A percentile compares a stretch with the other conserved stretches of the same genome.
phyloP scores from a whole-genome alignment of 37 sponge, comb jelly and placozoan species.

The Spongilla lacustris region DNA sequence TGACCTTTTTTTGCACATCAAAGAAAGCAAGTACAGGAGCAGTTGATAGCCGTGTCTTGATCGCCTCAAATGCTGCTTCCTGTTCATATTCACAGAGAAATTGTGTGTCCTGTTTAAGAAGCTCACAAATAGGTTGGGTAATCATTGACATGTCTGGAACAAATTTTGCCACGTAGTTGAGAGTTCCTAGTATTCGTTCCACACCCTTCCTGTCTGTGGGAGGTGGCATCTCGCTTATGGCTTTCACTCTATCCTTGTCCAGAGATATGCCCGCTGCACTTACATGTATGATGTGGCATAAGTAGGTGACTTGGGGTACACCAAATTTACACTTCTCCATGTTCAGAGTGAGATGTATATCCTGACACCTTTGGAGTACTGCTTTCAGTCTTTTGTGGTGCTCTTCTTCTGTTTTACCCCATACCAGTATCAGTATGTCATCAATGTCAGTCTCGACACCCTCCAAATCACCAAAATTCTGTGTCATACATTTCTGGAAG shows the following conservation, averaged over 20 bases:
- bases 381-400: conserved; percentile 44
- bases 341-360: conserved; percentile 26
- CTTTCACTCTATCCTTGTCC: conserved; percentile 58
- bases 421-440: too few relatives aligned
- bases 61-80: conserved; percentile 25
- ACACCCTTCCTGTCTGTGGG: conserved; percentile 48
- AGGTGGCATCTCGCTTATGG: conserved; percentile 56
- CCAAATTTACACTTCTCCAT: conserved; percentile 24
- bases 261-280: conserved; percentile 42
- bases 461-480: conserved; percentile 32
- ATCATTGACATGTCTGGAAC: conserved; percentile 47
- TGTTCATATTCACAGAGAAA: conserved; percentile 45
- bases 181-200: conserved; percentile 49
- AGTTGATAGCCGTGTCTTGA: conserved; percentile 19
- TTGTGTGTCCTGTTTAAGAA: conserved; percentile 38
- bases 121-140: conserved; percentile 45
- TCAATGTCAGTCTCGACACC: conserved; percentile 28
- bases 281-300: conserved; percentile 61
- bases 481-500: conserved; percentile 49
- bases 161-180: conserved; percentile 53
- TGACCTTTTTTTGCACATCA: conserved; percentile 22
- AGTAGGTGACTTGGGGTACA: conserved; percentile 39
- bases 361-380: conserved; percentile 9
- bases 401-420: neutral
- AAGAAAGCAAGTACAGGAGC: conserved; percentile 58